phyloP scores from a whole-genome alignment of 2,113 vertebrate species.

The Aldabrachelys gigantea region DNA sequence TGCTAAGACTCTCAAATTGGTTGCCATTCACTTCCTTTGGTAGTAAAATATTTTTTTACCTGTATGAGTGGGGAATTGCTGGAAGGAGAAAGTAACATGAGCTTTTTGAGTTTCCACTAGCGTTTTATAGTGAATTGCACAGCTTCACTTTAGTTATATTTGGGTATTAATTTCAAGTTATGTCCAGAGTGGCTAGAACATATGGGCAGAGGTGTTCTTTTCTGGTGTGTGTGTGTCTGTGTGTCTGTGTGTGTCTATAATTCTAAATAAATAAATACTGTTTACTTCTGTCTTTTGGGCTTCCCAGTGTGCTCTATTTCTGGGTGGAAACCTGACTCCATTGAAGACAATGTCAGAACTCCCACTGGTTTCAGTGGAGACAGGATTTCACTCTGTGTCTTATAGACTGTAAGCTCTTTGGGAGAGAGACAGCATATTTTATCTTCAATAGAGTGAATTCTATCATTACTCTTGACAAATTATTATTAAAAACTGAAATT shows the following conservation, averaged over 20 bases:
- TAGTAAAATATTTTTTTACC: background rate
- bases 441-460: background rate
- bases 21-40: background rate
- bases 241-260: background rate
- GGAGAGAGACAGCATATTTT: background rate
- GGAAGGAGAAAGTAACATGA: background rate
- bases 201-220: background rate
- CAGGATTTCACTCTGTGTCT: background rate
- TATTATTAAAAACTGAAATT: background rate
- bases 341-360: background rate
- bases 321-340: background rate
- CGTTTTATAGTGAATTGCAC: background rate
- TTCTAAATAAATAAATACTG: background rate
- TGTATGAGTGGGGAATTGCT: background rate
- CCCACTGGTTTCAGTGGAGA: background rate
- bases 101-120: background rate
- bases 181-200: background rate
- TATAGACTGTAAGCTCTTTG: background rate
- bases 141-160: background rate
- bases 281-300: background rate
- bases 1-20: background rate
- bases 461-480: background rate
- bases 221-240: rapidly evolving
- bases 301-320: background rate
- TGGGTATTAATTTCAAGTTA: background rate